Evolutionary conservation across 2,797 vertebrate species (phyloP).

Genomic region (Odontamblyopus rebecca): DNA sequence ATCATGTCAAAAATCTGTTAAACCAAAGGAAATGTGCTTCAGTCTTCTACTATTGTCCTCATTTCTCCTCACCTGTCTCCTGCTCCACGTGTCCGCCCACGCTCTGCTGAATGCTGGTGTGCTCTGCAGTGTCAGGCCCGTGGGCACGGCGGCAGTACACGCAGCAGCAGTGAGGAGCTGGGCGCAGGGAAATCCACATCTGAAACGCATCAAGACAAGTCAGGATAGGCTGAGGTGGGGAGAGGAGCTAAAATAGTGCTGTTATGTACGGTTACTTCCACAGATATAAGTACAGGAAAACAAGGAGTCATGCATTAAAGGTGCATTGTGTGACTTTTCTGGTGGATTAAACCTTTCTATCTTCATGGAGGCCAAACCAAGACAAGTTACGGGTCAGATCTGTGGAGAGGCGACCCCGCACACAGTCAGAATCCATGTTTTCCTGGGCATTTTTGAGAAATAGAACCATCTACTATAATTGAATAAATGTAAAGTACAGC

Average conservation of each 20-base stretch:
- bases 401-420: too few species aligned
- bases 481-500: too few species aligned
- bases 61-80: constrained; percentile 36
- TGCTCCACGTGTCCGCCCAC: constrained; percentile 22
- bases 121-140: constrained; percentile 26
- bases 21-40: background rate
- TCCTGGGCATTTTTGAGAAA: too few species aligned
- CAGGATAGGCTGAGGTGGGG: background rate
- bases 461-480: too few species aligned
- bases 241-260: background rate
- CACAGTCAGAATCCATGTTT: too few species aligned
- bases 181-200: constrained; percentile 42
- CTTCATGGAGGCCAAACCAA: too few species aligned
- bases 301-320: too few species aligned
- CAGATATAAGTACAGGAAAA: too few species aligned
- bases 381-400: too few species aligned
- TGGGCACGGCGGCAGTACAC: background rate
- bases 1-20: background rate
- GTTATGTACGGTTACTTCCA: too few species aligned
- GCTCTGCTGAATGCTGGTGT: constrained; percentile 1
- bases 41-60: background rate
- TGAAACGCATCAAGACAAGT: background rate
- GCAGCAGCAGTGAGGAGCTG: constrained; percentile 24
- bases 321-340: too few species aligned
- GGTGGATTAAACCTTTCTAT: too few species aligned